Evolutionary conservation across 2,888 invertebrate species (phyloP).

Genomic region (Sussaba pulchella): DNA sequence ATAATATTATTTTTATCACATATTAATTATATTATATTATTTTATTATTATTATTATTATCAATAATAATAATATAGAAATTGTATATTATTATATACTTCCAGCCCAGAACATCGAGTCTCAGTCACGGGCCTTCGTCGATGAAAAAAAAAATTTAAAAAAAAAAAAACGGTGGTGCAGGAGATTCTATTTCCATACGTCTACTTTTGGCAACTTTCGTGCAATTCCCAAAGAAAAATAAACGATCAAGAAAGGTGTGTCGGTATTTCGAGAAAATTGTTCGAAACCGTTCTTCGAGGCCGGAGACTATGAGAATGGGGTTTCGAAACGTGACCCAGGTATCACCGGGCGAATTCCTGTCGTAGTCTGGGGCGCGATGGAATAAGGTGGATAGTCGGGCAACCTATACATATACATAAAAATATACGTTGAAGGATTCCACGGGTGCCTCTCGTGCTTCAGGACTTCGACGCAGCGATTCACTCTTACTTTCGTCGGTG

Average conservation of each 20-base stretch:
- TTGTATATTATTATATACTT: too few relatives aligned
- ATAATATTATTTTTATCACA: too few relatives aligned
- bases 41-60: too few relatives aligned
- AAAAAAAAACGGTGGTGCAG: too few relatives aligned
- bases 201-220: neutral
- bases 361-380: too few relatives aligned
- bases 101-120: too few relatives aligned
- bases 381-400: neutral
- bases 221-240: neutral
- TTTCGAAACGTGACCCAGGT: neutral
- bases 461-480: conserved; percentile 14
- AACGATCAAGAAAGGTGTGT: too few relatives aligned
- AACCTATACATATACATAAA: neutral
- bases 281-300: neutral
- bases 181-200: too few relatives aligned
- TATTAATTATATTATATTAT: too few relatives aligned
- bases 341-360: neutral
- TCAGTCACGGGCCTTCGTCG: too few relatives aligned
- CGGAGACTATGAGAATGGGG: neutral
- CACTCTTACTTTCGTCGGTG: conserved; percentile 54
- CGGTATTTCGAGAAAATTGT: neutral
- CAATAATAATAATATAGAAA: too few relatives aligned
- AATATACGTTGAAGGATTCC: conserved; percentile 11
- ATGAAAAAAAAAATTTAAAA: too few relatives aligned
- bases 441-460: conserved; percentile 8